These are phyloP conservation scores for Pseudorasbora parva DNA, from an alignment of 2,113 vertebrate species.

Conservation along the genomic window DNA sequence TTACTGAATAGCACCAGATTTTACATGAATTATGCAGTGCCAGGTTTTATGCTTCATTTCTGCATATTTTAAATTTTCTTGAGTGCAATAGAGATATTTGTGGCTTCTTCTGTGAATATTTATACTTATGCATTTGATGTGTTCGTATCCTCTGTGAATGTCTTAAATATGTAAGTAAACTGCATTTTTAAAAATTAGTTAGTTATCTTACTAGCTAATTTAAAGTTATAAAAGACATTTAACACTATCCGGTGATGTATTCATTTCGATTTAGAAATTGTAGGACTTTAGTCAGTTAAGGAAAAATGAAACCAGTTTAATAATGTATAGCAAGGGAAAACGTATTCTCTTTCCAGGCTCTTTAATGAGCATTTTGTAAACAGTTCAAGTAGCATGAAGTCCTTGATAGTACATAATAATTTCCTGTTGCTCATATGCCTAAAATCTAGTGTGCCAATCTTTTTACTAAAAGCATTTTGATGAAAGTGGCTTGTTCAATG, in stretches of 20 bases:
- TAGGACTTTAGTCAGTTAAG: background rate
- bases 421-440: background rate
- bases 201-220: conserved; percentile 25
- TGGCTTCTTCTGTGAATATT: background rate
- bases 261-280: background rate
- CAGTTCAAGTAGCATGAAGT: background rate
- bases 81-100: conserved; percentile 19
- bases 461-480: background rate
- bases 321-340: background rate
- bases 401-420: background rate
- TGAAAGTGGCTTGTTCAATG: background rate
- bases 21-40: conserved; percentile 61
- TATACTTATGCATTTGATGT: conserved; percentile 6
- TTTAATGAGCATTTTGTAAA: background rate
- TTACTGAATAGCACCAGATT: conserved; percentile 62
- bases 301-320: background rate
- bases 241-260: background rate
- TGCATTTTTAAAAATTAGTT: too few relatives aligned
- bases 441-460: background rate
- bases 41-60: conserved; percentile 33
- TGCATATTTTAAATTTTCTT: conserved; percentile 33
- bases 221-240: background rate
- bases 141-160: background rate
- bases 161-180: background rate
- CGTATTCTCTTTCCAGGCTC: background rate